Base-by-base conservation (phyloP, 2,888 invertebrate genomes). In the Calliopum simillimum region DNA sequence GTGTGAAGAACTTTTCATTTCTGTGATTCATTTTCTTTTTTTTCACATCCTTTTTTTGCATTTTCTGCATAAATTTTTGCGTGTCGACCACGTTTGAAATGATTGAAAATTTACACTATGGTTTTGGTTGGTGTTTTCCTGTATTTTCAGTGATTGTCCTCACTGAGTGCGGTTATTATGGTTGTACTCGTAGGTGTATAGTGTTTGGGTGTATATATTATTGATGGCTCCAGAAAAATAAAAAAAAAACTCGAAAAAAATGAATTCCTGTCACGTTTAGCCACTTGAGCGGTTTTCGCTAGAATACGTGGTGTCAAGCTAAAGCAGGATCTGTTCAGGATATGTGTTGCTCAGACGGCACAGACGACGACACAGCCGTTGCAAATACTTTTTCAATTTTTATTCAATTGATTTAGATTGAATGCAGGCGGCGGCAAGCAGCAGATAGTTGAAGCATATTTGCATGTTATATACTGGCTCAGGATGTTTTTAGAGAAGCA, bases 251-350 rank as follows among this genome's bases (percentile, higher is more conserved):
- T 33, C 8, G 33, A 33, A 33, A 33, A 33, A 33, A 33, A 33
- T 33, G 33, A 64, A 64, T 64, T 64, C 64, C 41, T 51, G 64
- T 64, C 64, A 64, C 64, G 53, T 51, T 51, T 51, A 51, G 51
- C 64, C 43, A 64, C 64, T 64, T 64, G 51, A 64, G 64, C 51
- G 33, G 33, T 41, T 51, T 64, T 64, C 51, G 41, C 64, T 53
- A 11, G 64, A 12, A 51, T 64, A 41, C 61, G 61, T 41, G 33
- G 51, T 43, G 46, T 21, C 44, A 14, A n/a, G 8, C 23, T n/a
- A 43, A 19, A 43, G 21, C 21, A 46, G 13, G 23, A 46, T 43
- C 33, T 33, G 33, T 33, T 33, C 33, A 33, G 33, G 33, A 33
- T 41, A 4, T 21, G 19, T 21, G 14, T 46, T 12, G 13, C 43